A percentile compares a stretch with the other conserved stretches of the same genome.
These are phyloP conservation scores for Acanthurus lineatus DNA, from an alignment of 2,797 vertebrate genomes.

Conservation along the genomic window DNA sequence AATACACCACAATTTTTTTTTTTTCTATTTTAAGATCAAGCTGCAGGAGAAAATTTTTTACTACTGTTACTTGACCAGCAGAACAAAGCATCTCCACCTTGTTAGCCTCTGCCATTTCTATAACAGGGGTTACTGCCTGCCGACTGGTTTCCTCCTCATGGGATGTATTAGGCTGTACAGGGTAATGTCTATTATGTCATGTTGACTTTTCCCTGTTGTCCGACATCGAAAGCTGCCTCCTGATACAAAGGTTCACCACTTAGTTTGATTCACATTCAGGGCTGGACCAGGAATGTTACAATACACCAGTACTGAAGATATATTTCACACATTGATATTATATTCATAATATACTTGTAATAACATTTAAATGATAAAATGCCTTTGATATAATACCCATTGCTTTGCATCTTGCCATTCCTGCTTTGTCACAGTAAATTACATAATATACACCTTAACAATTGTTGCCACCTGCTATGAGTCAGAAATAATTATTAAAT, in stretches of 20 bases:
- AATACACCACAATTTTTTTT: conserved; percentile 35
- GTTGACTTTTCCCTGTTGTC: conserved; percentile 39
- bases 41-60: conserved; percentile 37
- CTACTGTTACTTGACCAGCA: conserved; percentile 48
- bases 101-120: conserved; percentile 49
- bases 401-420: too few relatives aligned
- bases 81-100: conserved; percentile 57
- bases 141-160: conserved; percentile 47
- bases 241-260: conserved; percentile 29
- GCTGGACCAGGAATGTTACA: conserved; percentile 3
- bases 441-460: too few relatives aligned
- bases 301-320: too few relatives aligned
- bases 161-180: conserved; percentile 44
- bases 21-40: conserved; percentile 46
- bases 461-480: too few relatives aligned
- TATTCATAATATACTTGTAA: too few relatives aligned
- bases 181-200: conserved; percentile 43
- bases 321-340: too few relatives aligned
- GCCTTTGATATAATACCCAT: too few relatives aligned
- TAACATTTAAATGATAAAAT: too few relatives aligned
- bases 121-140: conserved; percentile 56
- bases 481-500: too few relatives aligned
- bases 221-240: conserved; percentile 10
- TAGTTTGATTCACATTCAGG: conserved; percentile 17
- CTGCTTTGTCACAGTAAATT: too few relatives aligned